Evolutionary conservation across 2,888 invertebrate species (phyloP).

Genomic region (Nephrotoma flavescens): DNA sequence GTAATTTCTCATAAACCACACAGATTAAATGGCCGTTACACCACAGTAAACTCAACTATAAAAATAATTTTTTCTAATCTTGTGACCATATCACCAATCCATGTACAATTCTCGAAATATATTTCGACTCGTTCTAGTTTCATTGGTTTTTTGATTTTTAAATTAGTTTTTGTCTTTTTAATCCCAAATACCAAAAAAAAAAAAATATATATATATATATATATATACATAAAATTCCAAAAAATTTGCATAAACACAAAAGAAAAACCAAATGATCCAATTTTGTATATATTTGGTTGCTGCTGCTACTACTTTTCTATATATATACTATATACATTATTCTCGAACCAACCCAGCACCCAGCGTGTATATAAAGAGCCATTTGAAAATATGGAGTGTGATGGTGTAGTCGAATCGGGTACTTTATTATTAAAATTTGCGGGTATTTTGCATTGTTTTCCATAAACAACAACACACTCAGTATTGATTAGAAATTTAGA

Average conservation of each 20-base stretch:
- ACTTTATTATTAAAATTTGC: not conserved
- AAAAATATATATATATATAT: no score
- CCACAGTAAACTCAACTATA: not conserved
- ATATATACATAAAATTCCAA: not conserved
- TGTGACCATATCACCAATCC: not conserved
- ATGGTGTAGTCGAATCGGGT: not conserved
- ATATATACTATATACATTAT: not conserved
- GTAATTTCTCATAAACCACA: not conserved
- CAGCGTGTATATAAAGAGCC: not conserved
- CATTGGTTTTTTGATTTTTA: not conserved
- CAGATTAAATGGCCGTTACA: not conserved
- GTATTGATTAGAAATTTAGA: not conserved
- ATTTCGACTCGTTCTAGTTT: not conserved
- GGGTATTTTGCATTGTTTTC: not conserved
- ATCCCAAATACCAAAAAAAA: not conserved
- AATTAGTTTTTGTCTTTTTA: not conserved
- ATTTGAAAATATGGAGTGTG: not conserved
- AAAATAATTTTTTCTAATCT: not conserved
- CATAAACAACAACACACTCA: not conserved
- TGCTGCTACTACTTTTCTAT: not conserved
- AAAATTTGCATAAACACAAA: not conserved
- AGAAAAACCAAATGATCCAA: not conserved
- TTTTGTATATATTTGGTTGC: not conserved
- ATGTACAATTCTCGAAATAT: not conserved
- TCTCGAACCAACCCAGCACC: not conserved